Evolutionary conservation across 2,113 vertebrate species (phyloP).

Genomic region (Otis tarda): DNA sequence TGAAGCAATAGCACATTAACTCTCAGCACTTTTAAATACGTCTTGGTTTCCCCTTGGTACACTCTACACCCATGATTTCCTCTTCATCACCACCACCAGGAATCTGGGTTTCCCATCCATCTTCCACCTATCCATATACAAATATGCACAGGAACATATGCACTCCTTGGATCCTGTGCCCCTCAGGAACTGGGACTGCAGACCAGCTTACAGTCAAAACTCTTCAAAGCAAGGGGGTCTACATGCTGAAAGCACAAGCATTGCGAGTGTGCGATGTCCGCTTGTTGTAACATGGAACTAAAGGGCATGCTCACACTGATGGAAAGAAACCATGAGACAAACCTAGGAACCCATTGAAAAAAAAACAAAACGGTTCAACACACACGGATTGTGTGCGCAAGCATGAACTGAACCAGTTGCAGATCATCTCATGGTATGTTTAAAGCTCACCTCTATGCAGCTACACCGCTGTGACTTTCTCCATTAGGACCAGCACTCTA

Average conservation of each 20-base stretch:
- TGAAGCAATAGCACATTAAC: background rate
- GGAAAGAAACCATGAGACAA: background rate
- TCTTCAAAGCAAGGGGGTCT: background rate
- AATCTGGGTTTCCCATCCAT: background rate
- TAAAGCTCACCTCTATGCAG: background rate
- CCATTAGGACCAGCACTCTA: background rate
- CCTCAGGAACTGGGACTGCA: background rate
- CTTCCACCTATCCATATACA: background rate
- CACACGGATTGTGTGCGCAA: background rate
- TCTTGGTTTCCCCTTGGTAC: background rate
- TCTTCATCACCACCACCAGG: background rate
- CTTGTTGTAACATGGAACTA: background rate
- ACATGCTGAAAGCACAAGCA: background rate
- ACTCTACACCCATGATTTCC: fast-evolving
- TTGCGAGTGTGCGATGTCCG: background rate
- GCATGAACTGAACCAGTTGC: background rate
- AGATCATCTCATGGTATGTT: background rate
- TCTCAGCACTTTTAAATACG: background rate
- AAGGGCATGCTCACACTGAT: background rate
- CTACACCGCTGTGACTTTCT: background rate
- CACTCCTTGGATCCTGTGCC: background rate
- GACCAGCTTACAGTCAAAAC: background rate
- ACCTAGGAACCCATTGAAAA: background rate
- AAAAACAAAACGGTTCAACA: background rate
- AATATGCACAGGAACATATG: fast-evolving